Percentiles rank a stretch among this genome's conserved stretches.
These are phyloP conservation scores for Xenopus petersii DNA, from an alignment of 2,797 vertebrate genomes.

Conservation along the genomic window DNA sequence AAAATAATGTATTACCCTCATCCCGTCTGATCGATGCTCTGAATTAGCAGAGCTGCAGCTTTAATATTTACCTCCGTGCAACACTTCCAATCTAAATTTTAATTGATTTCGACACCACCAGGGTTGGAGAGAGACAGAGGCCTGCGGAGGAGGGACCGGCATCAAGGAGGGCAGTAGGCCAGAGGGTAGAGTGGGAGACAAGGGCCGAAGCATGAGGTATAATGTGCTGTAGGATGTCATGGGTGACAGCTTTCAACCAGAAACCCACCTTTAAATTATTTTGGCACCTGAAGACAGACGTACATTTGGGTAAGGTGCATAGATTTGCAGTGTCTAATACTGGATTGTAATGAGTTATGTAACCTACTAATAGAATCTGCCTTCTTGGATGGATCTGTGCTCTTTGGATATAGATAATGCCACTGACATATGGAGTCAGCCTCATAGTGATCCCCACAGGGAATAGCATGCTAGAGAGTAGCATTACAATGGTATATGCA, in stretches of 20 bases:
- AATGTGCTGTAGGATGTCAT: slow-evolving; percentile 23
- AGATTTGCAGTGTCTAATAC: neutral
- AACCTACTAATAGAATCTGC: neutral
- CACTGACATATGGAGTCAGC: too few relatives aligned
- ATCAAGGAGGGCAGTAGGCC: slow-evolving; percentile 20
- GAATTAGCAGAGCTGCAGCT: slow-evolving; percentile 84
- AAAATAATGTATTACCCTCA: slow-evolving; percentile 99
- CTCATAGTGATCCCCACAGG: too few relatives aligned
- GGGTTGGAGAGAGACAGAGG: slow-evolving; percentile 67
- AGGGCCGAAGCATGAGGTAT: slow-evolving; percentile 51
- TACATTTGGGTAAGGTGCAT: neutral
- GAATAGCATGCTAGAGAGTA: too few relatives aligned
- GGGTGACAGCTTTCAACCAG: neutral
- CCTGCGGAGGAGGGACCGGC: slow-evolving; percentile 26
- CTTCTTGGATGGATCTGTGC: neutral
- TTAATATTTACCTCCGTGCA: slow-evolving; percentile 65
- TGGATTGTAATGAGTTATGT: too few relatives aligned
- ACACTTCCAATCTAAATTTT: slow-evolving; percentile 77
- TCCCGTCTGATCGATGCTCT: slow-evolving; percentile 95
- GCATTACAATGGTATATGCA: too few relatives aligned
- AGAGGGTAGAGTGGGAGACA: slow-evolving; percentile 46
- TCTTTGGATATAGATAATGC: too few relatives aligned
- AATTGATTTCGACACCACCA: slow-evolving; percentile 87
- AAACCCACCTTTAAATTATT: neutral
- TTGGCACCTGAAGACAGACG: neutral